Percentiles rank a stretch among this genome's conserved stretches.
phyloP scores from a whole-genome alignment of 2,113 vertebrate species.

The Microtus ochrogaster region DNA sequence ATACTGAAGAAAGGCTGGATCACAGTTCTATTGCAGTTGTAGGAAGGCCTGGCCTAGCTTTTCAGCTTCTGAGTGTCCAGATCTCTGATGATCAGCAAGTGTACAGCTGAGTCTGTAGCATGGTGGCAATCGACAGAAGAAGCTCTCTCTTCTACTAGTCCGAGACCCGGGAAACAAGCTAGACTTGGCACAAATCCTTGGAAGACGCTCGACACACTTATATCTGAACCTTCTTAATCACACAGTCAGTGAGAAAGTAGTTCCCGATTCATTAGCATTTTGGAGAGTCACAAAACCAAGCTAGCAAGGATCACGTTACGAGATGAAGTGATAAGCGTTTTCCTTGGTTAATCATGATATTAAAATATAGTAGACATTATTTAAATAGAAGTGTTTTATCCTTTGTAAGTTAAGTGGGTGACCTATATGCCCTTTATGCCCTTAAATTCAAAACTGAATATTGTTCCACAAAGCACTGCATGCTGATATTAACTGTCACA shows the following conservation, averaged over 20 bases:
- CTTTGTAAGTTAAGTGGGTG: constrained; percentile 1
- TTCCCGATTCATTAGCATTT: neutral
- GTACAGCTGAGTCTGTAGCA: neutral
- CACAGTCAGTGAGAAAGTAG: constrained; percentile 50
- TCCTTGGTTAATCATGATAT: neutral
- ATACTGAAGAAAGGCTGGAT: neutral
- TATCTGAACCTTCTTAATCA: constrained; percentile 52
- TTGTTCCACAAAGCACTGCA: neutral
- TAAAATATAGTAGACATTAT: neutral
- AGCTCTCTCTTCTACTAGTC: neutral
- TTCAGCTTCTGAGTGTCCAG: neutral
- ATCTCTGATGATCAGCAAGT: neutral
- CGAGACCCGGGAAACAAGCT: constrained; percentile 57
- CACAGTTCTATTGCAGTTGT: constrained; percentile 32
- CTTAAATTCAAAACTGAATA: neutral
- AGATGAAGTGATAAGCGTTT: constrained; percentile 5
- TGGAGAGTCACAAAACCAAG: constrained; percentile 18
- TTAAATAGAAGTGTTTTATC: constrained; percentile 9
- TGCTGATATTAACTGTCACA: neutral
- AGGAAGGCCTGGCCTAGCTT: neutral
- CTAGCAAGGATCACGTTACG: constrained; percentile 4
- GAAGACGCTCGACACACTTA: constrained; percentile 38
- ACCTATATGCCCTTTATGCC: neutral
- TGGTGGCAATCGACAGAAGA: neutral
- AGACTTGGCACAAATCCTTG: constrained; percentile 46